Percentiles rank a stretch among this genome's conserved stretches.
Conservation (phyloP, 35 echinoderm and acorn worm genomes). For the Nesometra sesokonis region DNA sequence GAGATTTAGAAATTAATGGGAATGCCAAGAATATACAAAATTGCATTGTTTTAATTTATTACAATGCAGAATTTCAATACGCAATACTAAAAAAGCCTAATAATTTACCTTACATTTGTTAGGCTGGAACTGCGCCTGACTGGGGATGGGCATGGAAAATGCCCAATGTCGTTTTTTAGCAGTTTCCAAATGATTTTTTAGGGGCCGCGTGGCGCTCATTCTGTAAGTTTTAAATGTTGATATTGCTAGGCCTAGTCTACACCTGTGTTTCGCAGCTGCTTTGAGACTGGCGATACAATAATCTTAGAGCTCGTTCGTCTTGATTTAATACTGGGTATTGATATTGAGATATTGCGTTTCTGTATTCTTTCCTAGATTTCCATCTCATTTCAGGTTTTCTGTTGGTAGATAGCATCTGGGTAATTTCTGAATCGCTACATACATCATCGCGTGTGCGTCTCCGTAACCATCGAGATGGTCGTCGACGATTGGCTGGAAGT, state of each 20-base stretch:
- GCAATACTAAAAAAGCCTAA: too few species aligned
- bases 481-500: neutral
- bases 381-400: neutral
- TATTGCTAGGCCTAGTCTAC: neutral
- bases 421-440: neutral
- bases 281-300: neutral
- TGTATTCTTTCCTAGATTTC: neutral
- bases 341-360: neutral
- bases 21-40: too few species aligned
- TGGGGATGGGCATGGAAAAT: too few species aligned
- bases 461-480: constrained; percentile 10
- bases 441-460: neutral
- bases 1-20: too few species aligned
- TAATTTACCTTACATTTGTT: too few species aligned
- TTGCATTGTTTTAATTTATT: too few species aligned
- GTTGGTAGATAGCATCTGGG: neutral
- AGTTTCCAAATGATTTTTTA: neutral
- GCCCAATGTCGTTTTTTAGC: too few species aligned
- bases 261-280: neutral
- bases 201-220: neutral
- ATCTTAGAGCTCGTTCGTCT: neutral
- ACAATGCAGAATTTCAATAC: too few species aligned
- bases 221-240: neutral
- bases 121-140: too few species aligned
- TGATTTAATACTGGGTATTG: neutral